Conservation (phyloP, 2,113 vertebrate genomes). For the Centropus unirufus region DNA sequence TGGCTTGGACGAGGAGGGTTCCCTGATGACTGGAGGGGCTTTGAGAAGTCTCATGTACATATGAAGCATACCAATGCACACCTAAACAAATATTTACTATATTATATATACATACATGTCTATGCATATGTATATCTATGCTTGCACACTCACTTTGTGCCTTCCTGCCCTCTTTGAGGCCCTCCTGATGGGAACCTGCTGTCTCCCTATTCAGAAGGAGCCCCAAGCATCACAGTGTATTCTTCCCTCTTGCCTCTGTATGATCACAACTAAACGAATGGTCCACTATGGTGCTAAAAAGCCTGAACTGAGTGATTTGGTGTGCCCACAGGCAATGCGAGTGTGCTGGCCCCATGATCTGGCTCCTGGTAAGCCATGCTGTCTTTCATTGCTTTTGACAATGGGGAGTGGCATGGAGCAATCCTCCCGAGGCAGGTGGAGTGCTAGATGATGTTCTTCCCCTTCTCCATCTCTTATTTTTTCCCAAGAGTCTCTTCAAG, state of each 20-base stretch:
- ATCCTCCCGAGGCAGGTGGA: fast-evolving
- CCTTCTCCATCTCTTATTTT: background rate
- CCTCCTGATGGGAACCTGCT: background rate
- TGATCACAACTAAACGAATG: background rate
- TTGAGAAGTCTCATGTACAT: background rate
- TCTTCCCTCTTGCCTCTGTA: background rate
- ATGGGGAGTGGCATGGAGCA: fast-evolving
- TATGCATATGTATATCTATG: fast-evolving
- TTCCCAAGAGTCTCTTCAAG: background rate
- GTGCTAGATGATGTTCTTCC: background rate
- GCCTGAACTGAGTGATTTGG: fast-evolving
- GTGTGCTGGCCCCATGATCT: fast-evolving
- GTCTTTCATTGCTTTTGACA: background rate
- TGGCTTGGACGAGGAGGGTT: background rate
- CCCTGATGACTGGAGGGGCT: background rate
- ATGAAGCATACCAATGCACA: background rate
- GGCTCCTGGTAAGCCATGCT: fast-evolving
- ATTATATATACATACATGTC: fast-evolving
- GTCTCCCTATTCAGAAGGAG: background rate
- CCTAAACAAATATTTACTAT: background rate
- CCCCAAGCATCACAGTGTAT: fast-evolving
- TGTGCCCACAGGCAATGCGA: fast-evolving
- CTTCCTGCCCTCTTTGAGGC: background rate
- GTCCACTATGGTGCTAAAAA: fast-evolving
- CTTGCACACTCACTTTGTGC: fast-evolving